Base-by-base conservation (phyloP, 1,140 invertebrate genomes). In the Chrysomallon squamiferum region DNA sequence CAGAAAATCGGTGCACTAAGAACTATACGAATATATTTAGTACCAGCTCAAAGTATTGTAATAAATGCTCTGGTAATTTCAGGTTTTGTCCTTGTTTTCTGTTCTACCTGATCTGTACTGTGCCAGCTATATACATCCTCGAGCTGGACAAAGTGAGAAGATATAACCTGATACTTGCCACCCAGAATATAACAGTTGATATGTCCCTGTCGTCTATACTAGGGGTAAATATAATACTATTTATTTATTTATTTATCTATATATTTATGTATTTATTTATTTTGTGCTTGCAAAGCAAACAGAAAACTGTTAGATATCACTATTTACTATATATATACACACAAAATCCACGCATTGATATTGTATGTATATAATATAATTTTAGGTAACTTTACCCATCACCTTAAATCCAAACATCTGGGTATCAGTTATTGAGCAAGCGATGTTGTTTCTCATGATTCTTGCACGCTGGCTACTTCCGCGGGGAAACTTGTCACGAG, bases 391-490 rank as follows among this genome's bases (percentile, higher is more conserved):
- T 30, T 54, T 65, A 38, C 63, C 63, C 27, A 62, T 70, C 41
- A 70, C 59, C 15, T 38, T 75, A 32, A 57, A 66, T 32, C 58
- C 68, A 9, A 59, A 72, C 30, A 32, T 67, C 1, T 74, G 70
- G 71, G 60, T 74, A 13, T 69, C 69, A 13, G 58, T 73, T 15
- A 92, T 95, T 45, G 93, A 95, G 72, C 93, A 95, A 83, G 92
- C 94, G 75, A 85, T 95, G 15, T 93, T 95, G 91, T 84, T 95
- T 27, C 91, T 93, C 13, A 86, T 95, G 7, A 95, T 95, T 70
- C 90, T 95, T 54, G 93, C 93, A 3, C 87, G 93, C 32, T 95
- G 93, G 77, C 88, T 96, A 85, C 86, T 96, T 57, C 93, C 95
- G 3, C 94, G 94, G 74, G 94, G 94, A 15, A 60, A 68, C 18